Evolutionary conservation across 2,888 invertebrate species (phyloP), one percentile per base, ranked within the genome.

Genomic region (Dryadula phaetusa): DNA sequence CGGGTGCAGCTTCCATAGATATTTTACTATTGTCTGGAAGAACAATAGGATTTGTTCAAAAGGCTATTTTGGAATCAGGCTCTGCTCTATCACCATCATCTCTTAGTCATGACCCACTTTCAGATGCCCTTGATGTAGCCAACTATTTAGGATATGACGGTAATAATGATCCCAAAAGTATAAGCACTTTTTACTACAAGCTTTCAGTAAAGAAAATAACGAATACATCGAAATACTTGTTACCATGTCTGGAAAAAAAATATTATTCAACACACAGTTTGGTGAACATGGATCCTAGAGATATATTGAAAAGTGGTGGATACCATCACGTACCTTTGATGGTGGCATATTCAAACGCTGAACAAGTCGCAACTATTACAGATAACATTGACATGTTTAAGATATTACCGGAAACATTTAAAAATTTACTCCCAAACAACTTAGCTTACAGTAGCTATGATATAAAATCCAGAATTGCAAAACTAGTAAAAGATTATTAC

Each of bases 61-160:
- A 83, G 72, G 87, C 79, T 0, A 85, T 93, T 53, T 64, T 90
- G 16, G 92, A 92, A 71, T 88, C 88, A 10, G 90, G 90, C 0
- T 87, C 92, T 2, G 81, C 81, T 10, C 71, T 92, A n/a, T 85
- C 88, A 3, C 88, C 90, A 1, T 70, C 80, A 0, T 76, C 85
- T 1, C 72, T 90, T 14, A 74, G 73, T 1, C 84, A 84, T 62
- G 79, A 87, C n/a, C 87, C 88, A 0, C 18, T 82, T 7, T 25
- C 71, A 2, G 70, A 72, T 12, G 90, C 90, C 12, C 72, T 80
- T 5, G 72, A 88, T 75, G 85, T 90, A 74, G 87, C 93, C 75
- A 75, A 74, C 66, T 72, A 89, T 82, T 74, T 95, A 85, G 95
- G 87, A 0, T 89, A 85, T 34, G 70, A 76, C 18, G 80, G 81